phyloP scores from a whole-genome alignment of 2,888 invertebrate species.

The Tillus elongatus region DNA sequence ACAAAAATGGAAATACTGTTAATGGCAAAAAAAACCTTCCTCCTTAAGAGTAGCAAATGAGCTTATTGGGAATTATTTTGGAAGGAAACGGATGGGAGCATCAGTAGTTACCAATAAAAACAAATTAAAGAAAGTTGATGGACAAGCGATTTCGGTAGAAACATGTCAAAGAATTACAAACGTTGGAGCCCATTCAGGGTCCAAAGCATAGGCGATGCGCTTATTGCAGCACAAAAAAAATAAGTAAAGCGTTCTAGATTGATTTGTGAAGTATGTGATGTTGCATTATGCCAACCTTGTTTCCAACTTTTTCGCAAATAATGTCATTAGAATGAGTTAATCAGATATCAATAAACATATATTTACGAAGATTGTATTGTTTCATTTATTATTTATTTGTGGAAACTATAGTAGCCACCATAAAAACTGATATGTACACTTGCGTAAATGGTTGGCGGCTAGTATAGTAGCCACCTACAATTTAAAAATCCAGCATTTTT shows the following conservation, averaged over 20 bases:
- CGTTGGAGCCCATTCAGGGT: conserved; percentile 4
- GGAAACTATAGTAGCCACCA: conserved; percentile 5
- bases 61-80: conserved; percentile 9
- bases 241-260: conserved; percentile 5
- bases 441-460: not conserved
- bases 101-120: conserved; percentile 4
- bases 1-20: conserved; percentile 1
- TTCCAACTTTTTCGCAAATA: not conserved
- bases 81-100: conserved; percentile 7
- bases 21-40: conserved; percentile 8
- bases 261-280: not conserved
- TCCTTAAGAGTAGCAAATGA: conserved; percentile 8
- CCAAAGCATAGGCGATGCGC: conserved; percentile 7
- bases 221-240: conserved; percentile 4
- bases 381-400: not conserved
- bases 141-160: not conserved
- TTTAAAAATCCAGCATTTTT: too few species aligned
- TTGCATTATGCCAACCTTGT: not conserved
- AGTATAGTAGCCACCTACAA: too few species aligned
- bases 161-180: not conserved
- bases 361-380: too few species aligned
- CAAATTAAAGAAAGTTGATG: not conserved
- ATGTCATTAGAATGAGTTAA: too few species aligned
- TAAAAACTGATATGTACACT: not conserved
- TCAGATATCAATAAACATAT: too few species aligned